phyloP scores from a whole-genome alignment of 2,888 invertebrate genomes.

The Heliconius erato region DNA sequence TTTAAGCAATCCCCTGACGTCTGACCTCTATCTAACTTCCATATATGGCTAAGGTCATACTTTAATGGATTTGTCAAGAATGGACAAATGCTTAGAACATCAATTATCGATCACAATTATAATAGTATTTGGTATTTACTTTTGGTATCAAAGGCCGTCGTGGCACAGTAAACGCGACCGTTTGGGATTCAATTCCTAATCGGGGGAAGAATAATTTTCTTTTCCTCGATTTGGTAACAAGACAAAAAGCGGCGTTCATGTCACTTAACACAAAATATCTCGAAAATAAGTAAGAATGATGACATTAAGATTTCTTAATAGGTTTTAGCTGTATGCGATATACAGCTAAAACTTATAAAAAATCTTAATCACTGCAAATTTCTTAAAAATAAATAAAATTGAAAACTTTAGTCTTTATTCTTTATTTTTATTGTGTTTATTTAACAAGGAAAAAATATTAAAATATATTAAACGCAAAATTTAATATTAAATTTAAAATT shows the following conservation, averaged over 20 bases:
- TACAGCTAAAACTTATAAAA: too few species aligned
- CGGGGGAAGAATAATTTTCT: too few species aligned
- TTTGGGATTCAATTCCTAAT: too few species aligned
- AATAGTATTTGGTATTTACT: not conserved
- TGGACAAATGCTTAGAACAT: conserved; percentile 14
- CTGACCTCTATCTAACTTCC: conserved; percentile 23
- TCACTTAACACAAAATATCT: too few species aligned
- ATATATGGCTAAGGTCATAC: conserved; percentile 15
- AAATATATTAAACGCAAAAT: not conserved
- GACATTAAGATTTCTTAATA: too few species aligned
- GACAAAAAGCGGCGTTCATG: too few species aligned
- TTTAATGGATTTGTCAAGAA: conserved; percentile 20
- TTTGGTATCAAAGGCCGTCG: too few species aligned
- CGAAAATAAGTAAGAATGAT: too few species aligned
- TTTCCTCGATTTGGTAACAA: too few species aligned
- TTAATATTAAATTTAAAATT: not conserved
- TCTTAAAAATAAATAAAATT: not conserved
- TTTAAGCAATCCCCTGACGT: conserved; percentile 22
- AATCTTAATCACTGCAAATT: too few species aligned
- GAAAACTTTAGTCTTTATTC: not conserved
- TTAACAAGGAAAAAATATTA: not conserved
- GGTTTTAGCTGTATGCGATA: too few species aligned
- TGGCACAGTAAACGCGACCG: too few species aligned
- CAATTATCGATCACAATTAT: conserved; percentile 10
- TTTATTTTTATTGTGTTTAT: not conserved